phyloP scores from a whole-genome alignment of 23 tunicate species.

The Styela plicata region DNA sequence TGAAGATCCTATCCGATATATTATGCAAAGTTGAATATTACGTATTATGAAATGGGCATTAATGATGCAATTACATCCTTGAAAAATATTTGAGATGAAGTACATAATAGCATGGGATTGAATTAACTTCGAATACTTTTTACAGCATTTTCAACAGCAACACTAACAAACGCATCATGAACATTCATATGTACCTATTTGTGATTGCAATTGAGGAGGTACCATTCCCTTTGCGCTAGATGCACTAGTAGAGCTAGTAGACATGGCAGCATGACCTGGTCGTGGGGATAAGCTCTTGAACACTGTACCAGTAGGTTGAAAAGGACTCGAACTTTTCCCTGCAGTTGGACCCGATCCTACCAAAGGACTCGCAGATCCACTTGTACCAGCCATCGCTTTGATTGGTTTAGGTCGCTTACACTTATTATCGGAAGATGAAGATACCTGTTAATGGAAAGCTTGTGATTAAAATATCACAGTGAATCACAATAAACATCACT shows the following conservation, averaged over 20 bases:
- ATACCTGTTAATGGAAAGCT: not conserved
- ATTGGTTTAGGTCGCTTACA: slow-evolving; percentile 87
- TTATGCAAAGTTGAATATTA: too few relatives aligned
- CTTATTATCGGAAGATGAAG: slow-evolving; percentile 1
- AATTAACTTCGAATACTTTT: too few relatives aligned
- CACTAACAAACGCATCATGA: not conserved
- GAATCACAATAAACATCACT: too few relatives aligned
- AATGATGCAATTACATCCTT: too few relatives aligned
- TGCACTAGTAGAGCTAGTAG: not conserved
- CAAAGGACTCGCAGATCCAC: slow-evolving; percentile 51
- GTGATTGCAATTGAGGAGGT: not conserved
- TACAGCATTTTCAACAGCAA: too few relatives aligned
- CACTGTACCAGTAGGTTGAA: slow-evolving; percentile 85
- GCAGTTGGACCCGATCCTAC: slow-evolving; percentile 36
- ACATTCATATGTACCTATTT: not conserved
- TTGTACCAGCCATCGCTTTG: slow-evolving; percentile 34
- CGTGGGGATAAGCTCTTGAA: slow-evolving; percentile 62
- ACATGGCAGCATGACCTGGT: slow-evolving; percentile 2
- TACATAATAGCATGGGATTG: too few relatives aligned
- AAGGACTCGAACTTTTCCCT: slow-evolving; percentile 73
- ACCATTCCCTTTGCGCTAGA: not conserved
- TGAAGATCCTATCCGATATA: too few relatives aligned
- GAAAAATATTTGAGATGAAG: too few relatives aligned
- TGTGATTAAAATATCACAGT: too few relatives aligned
- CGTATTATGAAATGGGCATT: too few relatives aligned